Percentiles rank a stretch among this genome's conserved stretches.
Conservation (phyloP, 2,888 invertebrate species). For the Tortricodes alternella region DNA sequence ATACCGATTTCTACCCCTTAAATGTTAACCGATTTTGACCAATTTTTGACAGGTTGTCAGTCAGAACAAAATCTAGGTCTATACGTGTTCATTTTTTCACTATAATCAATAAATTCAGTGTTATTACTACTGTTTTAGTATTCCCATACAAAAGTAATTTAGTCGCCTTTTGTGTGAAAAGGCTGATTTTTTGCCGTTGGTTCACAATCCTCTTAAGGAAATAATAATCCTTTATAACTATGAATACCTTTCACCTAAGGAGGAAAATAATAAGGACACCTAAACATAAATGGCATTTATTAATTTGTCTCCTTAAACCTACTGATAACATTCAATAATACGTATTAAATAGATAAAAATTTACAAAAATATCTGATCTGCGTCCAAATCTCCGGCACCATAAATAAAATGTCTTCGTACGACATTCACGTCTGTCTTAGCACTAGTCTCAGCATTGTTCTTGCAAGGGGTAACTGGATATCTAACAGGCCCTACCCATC, state of each 20-base stretch:
- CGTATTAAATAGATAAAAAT: conserved; percentile 26
- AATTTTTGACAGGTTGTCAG: no score
- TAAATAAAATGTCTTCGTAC: conserved; percentile 73
- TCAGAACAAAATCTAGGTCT: no score
- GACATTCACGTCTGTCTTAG: conserved; percentile 63
- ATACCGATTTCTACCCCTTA: no score
- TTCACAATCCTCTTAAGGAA: no score
- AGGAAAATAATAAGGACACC: neutral
- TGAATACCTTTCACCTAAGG: neutral
- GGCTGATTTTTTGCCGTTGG: no score
- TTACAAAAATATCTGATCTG: conserved; percentile 86
- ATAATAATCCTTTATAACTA: no score
- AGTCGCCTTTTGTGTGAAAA: no score
- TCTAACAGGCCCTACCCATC: conserved; percentile 84
- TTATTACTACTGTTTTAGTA: no score
- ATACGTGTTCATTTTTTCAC: no score
- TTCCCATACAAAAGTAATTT: no score
- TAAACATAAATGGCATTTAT: conserved; percentile 30
- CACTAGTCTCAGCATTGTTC: conserved; percentile 58
- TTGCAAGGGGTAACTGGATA: conserved; percentile 86
- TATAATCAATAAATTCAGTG: no score
- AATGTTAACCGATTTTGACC: no score
- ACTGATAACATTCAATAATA: conserved; percentile 26
- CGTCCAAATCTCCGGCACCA: conserved; percentile 81
- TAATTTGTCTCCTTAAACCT: conserved; percentile 27